Conservation (phyloP, 2,888 invertebrate species). For the Drosophila mettleri region DNA sequence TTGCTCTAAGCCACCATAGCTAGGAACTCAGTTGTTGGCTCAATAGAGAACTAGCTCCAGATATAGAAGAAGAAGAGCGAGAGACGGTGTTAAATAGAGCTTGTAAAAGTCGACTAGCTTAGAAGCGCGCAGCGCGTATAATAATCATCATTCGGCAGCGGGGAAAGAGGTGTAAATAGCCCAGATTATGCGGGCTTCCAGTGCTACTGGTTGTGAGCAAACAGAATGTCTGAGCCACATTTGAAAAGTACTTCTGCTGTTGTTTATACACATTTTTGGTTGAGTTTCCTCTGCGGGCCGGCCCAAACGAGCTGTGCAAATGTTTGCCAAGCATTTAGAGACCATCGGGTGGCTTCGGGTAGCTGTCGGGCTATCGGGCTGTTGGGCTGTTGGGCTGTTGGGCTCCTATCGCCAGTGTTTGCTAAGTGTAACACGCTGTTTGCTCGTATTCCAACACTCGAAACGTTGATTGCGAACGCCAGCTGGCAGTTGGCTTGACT, state of each 20-base stretch:
- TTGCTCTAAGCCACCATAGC: not conserved
- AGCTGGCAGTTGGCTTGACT: conserved; percentile 7
- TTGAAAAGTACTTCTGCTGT: conserved; percentile 37
- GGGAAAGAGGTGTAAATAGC: conserved; percentile 68
- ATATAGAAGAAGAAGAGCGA: not conserved
- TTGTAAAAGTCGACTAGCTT: conserved; percentile 33
- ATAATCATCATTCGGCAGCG: conserved; percentile 21
- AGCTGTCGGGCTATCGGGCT: conserved; percentile 7
- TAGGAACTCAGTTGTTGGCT: not conserved
- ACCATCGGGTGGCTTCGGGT: conserved; percentile 5
- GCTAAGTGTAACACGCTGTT: conserved; percentile 72
- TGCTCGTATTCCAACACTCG: conserved; percentile 73
- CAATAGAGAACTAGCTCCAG: not conserved
- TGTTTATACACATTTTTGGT: conserved; percentile 2
- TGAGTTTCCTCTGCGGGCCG: not conserved
- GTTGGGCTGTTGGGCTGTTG: not conserved
- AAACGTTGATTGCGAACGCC: conserved; percentile 51
- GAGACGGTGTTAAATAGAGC: conserved; percentile 9
- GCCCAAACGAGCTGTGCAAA: conserved; percentile 56
- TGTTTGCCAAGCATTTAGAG: conserved; percentile 59
- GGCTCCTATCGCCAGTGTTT: conserved; percentile 57
- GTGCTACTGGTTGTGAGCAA: conserved; percentile 59
- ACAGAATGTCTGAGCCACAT: conserved; percentile 38
- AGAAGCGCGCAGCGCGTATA: conserved; percentile 22
- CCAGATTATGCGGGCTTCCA: conserved; percentile 61